Percentiles rank a stretch among this genome's conserved stretches.
Conservation (phyloP, 2,113 vertebrate genomes). For the Bagarius yarrelli region DNA sequence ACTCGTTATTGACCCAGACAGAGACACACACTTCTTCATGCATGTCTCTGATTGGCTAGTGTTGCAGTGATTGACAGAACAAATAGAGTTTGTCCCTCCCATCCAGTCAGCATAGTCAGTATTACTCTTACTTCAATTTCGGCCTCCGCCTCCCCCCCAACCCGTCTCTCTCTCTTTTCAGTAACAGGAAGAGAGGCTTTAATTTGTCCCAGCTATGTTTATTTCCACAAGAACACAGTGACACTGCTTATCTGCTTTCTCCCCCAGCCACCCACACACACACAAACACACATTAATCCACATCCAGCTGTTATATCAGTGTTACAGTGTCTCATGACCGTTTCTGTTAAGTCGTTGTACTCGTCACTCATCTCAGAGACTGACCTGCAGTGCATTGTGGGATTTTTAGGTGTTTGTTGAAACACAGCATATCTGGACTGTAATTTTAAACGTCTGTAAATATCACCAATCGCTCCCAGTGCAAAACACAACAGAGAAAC, state of each 20-base stretch:
- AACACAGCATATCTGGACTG: background rate
- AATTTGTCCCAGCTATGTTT: conserved; percentile 6
- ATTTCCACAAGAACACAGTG: conserved; percentile 22
- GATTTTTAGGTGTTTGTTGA: background rate
- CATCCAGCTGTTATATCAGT: background rate
- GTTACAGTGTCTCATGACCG: background rate
- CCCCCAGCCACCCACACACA: background rate
- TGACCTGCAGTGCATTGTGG: background rate
- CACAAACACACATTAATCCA: conserved; percentile 17
- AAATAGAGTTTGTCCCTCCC: background rate
- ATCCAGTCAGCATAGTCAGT: background rate
- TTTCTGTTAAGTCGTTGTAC: too few relatives aligned
- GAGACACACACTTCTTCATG: background rate
- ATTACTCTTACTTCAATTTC: background rate
- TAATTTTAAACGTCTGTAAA: conserved; percentile 18
- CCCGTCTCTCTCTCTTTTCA: background rate
- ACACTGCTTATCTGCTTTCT: conserved; percentile 23
- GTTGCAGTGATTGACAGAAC: background rate
- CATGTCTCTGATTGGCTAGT: background rate
- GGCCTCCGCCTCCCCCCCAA: too few relatives aligned
- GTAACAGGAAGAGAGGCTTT: background rate
- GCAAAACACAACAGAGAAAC: background rate
- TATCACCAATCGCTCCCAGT: background rate
- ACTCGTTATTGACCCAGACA: background rate
- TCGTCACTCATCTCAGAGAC: too few relatives aligned